A percentile compares a stretch with the other conserved stretches of the same genome.
Evolutionary conservation across 2,888 invertebrate species (phyloP).

Genomic region (Heliconius cydno): DNA sequence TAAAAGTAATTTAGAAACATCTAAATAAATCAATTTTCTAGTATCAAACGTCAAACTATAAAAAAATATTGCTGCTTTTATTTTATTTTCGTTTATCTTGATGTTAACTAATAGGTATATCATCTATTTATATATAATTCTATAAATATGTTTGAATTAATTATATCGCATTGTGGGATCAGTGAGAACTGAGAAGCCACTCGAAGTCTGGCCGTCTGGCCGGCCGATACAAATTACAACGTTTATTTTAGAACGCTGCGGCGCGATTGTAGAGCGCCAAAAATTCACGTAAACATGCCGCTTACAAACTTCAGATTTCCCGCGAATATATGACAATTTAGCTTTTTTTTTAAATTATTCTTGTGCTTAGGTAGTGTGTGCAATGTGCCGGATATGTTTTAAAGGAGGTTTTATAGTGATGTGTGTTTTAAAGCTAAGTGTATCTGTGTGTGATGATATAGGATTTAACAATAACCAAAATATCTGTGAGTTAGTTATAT

Average conservation of each 20-base stretch:
- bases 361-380: constrained; percentile 20
- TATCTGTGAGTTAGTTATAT: neutral
- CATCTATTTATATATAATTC: constrained; percentile 2
- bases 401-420: constrained; percentile 3
- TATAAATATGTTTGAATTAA: constrained; percentile 25
- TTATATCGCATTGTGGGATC: constrained; percentile 25
- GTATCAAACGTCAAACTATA: neutral
- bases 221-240: constrained; percentile 67
- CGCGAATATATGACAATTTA: constrained; percentile 42
- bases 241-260: constrained; percentile 72
- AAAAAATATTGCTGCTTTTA: neutral
- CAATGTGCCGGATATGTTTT: constrained; percentile 36
- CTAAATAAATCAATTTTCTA: neutral
- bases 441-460: neutral
- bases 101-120: neutral
- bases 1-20: neutral
- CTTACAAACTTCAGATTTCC: constrained; percentile 45
- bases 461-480: constrained; percentile 2
- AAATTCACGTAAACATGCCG: constrained; percentile 50
- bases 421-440: neutral
- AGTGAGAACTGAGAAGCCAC: constrained; percentile 53
- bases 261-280: constrained; percentile 47
- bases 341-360: neutral
- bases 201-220: constrained; percentile 69
- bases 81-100: constrained; percentile 5